Base-by-base conservation (phyloP, 2,113 vertebrate genomes). In the Bostrychus sinensis region DNA sequence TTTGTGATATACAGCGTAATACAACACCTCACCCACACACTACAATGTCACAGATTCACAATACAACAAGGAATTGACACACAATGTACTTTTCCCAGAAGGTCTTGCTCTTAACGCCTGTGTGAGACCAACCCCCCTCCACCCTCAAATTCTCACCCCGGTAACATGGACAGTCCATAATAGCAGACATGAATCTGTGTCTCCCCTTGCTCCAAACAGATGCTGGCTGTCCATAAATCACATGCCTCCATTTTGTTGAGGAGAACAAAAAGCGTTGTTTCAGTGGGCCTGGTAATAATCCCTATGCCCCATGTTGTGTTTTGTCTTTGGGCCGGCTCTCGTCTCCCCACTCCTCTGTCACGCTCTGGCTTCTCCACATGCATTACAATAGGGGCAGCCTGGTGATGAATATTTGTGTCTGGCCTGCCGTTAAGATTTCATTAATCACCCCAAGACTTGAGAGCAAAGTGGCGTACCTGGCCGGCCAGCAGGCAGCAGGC, bases 391-490 rank as follows among this genome's bases (percentile, higher is more conserved):
- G 87, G 86, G 85, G 84, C 89, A 88, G 79, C 84, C 75, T 74
- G 86, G 89, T 92, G 91, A 92, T 91, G 88, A 91, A 92, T 91
- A 90, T 88, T 90, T 89, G 89, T 92, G 91, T 91, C 91, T 77
- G 76, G 84, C 80, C 84, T 77, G 84, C 86, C 70, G 87, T 88
- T 89, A 91, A 90, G 86, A 90, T 89, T 92, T 88, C 91, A 92
- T 85, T 88, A 88, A 87, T 86, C 88, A 81, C 86, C 64, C 67
- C 73, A 65, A 75, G 78, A 85, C 86, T 88, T 83, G 83, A 87
- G 87, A 83, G 82, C 75, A 53, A 46, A 70, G 82, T 77, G 30
- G 78, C 70, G 68, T 86, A 86, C 88, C 86, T 88, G 89, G 83
- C 70, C 43, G 82, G 83, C 84, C 85, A 87, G 84, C 81, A 91